A percentile compares a stretch with the other conserved stretches of the same genome.
Evolutionary conservation across 2,888 invertebrate species (phyloP).

Genomic region (Eremobia ochroleuca): DNA sequence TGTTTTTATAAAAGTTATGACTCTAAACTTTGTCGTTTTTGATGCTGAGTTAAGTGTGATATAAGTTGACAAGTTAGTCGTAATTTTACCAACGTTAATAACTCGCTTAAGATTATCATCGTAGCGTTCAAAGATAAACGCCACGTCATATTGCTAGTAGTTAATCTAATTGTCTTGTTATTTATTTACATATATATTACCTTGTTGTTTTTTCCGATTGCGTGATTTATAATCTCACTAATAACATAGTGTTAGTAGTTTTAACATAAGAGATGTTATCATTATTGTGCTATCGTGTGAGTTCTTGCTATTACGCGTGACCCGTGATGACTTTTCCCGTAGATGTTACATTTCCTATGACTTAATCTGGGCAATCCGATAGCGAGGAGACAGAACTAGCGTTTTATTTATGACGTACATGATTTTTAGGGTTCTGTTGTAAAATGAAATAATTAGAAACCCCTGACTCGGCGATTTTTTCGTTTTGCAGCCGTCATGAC

Average conservation of each 20-base stretch:
- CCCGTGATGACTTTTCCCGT: slow-evolving; percentile 20
- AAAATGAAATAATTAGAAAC: neutral
- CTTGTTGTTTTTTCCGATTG: slow-evolving; percentile 36
- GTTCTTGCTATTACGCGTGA: slow-evolving; percentile 1
- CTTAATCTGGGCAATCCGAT: neutral
- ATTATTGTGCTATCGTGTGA: slow-evolving; percentile 15
- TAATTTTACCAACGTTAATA: neutral
- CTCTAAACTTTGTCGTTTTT: neutral
- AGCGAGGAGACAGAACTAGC: neutral
- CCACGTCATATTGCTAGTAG: slow-evolving; percentile 17
- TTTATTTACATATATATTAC: slow-evolving; percentile 6
- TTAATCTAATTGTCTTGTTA: slow-evolving; percentile 28
- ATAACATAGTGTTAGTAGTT: slow-evolving; percentile 4
- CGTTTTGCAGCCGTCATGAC: neutral
- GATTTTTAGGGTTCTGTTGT: neutral
- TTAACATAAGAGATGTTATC: slow-evolving; percentile 7
- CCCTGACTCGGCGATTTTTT: neutral
- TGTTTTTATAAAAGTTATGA: neutral
- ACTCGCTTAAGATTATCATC: neutral
- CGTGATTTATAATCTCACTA: slow-evolving; percentile 26
- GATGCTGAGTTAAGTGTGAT: neutral
- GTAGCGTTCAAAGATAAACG: slow-evolving; percentile 22
- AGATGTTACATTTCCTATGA: neutral
- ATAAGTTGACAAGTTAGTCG: neutral
- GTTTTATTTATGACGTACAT: neutral